These are phyloP conservation scores for Ganaspis brasiliensis DNA, from an alignment of 2,888 invertebrate genomes.

Conservation along the genomic window DNA sequence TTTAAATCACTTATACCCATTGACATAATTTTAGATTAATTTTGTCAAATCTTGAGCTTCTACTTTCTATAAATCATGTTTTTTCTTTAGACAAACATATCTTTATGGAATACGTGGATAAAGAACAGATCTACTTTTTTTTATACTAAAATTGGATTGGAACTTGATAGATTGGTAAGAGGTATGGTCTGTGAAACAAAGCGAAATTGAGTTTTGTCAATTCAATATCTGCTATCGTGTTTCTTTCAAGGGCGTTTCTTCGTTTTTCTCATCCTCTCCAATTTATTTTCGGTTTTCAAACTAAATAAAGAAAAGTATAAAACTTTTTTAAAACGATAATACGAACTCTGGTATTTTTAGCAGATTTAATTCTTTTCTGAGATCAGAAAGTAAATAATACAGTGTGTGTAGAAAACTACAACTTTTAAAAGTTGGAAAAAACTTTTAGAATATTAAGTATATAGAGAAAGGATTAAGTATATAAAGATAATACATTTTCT, in stretches of 20 bases:
- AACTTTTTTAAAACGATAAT: background rate
- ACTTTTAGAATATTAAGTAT: too few relatives aligned
- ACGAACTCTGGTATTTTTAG: too few relatives aligned
- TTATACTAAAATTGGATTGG: background rate
- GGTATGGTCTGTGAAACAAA: background rate
- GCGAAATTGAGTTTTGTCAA: constrained; percentile 13
- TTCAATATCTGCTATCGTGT: constrained; percentile 30
- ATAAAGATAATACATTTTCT: background rate
- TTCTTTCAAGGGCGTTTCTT: background rate
- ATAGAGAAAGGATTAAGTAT: background rate
- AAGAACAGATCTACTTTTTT: background rate
- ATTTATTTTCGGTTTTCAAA: background rate
- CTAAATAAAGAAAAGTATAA: background rate
- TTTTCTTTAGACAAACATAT: too few relatives aligned
- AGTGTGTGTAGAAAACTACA: too few relatives aligned
- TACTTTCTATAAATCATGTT: too few relatives aligned
- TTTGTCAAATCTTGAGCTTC: too few relatives aligned
- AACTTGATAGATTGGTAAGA: constrained; percentile 21
- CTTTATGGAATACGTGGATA: too few relatives aligned
- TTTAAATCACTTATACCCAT: too few relatives aligned
- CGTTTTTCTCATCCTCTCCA: background rate
- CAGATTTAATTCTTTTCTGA: too few relatives aligned
- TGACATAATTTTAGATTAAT: too few relatives aligned
- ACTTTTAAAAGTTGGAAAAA: too few relatives aligned
- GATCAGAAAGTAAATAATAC: too few relatives aligned